Evolutionary conservation across 2,797 vertebrate species (phyloP).

Genomic region (Coregonus ussuriensis): DNA sequence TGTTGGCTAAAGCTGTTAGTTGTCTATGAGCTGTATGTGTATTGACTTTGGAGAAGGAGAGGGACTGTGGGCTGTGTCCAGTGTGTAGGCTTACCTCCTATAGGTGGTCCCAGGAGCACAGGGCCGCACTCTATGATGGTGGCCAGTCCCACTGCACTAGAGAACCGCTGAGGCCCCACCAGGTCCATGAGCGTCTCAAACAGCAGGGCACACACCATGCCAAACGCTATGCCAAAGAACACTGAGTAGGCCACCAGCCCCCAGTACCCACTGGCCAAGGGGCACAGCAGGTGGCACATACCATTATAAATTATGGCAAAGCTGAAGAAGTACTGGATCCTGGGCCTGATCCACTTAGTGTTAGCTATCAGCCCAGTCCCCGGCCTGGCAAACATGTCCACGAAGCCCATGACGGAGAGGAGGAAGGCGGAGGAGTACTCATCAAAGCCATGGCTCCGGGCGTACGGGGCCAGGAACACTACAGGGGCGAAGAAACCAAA

Average conservation of each 20-base stretch:
- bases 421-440: conserved; percentile 81
- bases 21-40: neutral
- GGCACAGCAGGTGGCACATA: conserved; percentile 80
- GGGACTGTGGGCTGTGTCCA: neutral
- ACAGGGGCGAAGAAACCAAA: conserved; percentile 83
- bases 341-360: conserved; percentile 76
- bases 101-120: conserved; percentile 78
- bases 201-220: conserved; percentile 81
- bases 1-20: neutral
- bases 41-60: neutral
- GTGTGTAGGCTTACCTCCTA: conserved; percentile 76
- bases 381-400: conserved; percentile 82
- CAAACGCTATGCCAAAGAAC: conserved; percentile 78
- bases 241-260: conserved; percentile 69
- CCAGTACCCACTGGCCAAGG: conserved; percentile 67
- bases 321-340: conserved; percentile 83
- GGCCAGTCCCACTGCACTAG: conserved; percentile 80
- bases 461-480: conserved; percentile 81
- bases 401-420: conserved; percentile 79
- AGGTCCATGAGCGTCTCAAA: conserved; percentile 86
- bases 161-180: conserved; percentile 77
- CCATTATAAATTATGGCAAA: conserved; percentile 79
- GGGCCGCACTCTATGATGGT: conserved; percentile 83
- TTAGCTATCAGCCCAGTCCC: conserved; percentile 78
- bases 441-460: conserved; percentile 74